Evolutionary conservation across 1,140 invertebrate species (phyloP).

Genomic region (Halyomorpha halys): DNA sequence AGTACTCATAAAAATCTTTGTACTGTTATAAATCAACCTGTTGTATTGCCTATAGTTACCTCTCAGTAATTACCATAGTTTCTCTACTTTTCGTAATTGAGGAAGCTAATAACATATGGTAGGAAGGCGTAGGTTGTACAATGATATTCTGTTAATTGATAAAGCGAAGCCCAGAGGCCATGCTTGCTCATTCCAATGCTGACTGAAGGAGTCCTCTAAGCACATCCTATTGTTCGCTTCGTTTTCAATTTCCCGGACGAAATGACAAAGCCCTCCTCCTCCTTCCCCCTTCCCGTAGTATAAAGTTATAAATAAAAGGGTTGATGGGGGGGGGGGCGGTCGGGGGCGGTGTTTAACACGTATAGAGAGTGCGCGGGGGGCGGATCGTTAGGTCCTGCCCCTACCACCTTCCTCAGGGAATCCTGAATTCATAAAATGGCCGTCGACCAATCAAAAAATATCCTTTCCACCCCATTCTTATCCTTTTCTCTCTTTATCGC

Average conservation of each 20-base stretch:
- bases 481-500: constrained; percentile 8
- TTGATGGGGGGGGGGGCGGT: not conserved
- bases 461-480: constrained; percentile 13
- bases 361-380: constrained; percentile 19
- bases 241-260: constrained; percentile 3
- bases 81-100: no score
- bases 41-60: no score
- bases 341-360: constrained; percentile 23
- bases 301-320: not conserved
- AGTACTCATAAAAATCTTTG: no score
- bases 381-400: constrained; percentile 14
- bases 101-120: no score
- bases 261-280: constrained; percentile 7
- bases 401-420: constrained; percentile 13
- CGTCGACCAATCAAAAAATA: constrained; percentile 29
- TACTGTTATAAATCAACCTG: no score
- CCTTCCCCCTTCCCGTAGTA: not conserved
- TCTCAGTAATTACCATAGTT: no score
- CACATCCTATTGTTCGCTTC: no score
- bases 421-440: constrained; percentile 30
- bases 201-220: no score
- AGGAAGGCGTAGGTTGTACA: no score
- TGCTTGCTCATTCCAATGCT: no score
- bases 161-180: no score
- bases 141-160: no score